phyloP scores from a whole-genome alignment of 2,113 vertebrate genomes.

The Muntiacus reevesi region DNA sequence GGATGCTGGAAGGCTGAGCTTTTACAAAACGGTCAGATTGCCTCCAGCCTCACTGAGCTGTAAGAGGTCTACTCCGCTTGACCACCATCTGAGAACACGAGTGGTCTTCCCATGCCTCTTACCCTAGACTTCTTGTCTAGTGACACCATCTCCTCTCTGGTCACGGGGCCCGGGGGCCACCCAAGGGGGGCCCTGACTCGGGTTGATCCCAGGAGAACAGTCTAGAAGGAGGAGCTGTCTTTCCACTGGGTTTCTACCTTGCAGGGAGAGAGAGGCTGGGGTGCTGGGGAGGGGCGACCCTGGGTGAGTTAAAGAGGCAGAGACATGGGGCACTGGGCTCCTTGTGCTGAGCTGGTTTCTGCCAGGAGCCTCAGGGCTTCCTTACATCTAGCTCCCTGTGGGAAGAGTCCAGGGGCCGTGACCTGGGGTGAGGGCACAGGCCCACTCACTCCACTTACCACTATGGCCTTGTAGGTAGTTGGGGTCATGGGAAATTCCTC shows the following conservation, averaged over 20 bases:
- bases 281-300: not conserved
- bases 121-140: not conserved
- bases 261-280: not conserved
- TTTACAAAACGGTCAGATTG: not conserved
- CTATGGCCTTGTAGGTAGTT: slow-evolving; percentile 86
- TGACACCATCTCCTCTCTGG: fast-evolving
- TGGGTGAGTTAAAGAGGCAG: too few species aligned
- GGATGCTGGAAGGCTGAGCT: not conserved
- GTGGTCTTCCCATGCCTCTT: not conserved
- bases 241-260: not conserved
- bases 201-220: not conserved
- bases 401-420: not conserved
- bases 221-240: not conserved
- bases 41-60: not conserved
- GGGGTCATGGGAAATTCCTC: slow-evolving; percentile 93
- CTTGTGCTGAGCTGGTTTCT: not conserved
- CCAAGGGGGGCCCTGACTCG: not conserved
- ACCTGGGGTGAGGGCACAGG: not conserved
- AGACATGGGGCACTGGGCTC: not conserved
- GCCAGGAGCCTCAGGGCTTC: not conserved
- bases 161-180: not conserved
- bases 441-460: slow-evolving; percentile 80
- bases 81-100: not conserved
- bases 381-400: not conserved
- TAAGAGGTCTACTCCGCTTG: too few species aligned